phyloP scores from a whole-genome alignment of 2,113 vertebrate genomes.

The Bambusicola thoracicus region DNA sequence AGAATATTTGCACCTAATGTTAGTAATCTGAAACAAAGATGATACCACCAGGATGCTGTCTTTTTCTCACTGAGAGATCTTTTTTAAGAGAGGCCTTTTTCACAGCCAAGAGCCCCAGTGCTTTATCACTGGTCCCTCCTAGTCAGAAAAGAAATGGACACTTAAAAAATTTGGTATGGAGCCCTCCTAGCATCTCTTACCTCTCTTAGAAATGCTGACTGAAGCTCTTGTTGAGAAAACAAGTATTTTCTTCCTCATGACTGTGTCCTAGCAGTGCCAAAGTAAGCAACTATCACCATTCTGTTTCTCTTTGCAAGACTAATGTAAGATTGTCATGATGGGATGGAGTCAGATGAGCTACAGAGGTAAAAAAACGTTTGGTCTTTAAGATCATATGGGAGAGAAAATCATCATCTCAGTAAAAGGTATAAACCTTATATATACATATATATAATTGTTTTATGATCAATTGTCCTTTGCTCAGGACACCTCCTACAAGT shows the following conservation, averaged over 20 bases:
- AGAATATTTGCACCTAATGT: background rate
- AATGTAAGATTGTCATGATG: background rate
- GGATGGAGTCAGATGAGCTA: background rate
- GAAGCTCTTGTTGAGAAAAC: background rate
- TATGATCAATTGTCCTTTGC: background rate
- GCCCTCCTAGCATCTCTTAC: background rate
- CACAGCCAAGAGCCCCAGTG: background rate
- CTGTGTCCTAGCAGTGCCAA: background rate
- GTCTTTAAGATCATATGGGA: background rate
- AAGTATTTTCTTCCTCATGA: background rate
- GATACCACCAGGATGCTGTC: background rate
- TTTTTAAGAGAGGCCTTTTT: background rate
- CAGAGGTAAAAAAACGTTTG: background rate
- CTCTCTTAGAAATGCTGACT: background rate
- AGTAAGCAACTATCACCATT: background rate
- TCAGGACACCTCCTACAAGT: background rate
- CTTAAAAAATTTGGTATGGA: background rate
- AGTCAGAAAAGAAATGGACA: background rate
- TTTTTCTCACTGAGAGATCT: background rate
- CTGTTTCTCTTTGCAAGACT: background rate
- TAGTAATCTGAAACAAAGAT: background rate
- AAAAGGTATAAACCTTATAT: background rate
- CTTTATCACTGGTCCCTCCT: background rate
- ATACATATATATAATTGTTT: background rate
- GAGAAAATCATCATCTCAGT: background rate